Percentiles rank a stretch among this genome's conserved stretches.
Conservation (phyloP, 1,140 invertebrate species). For the Anadara kagoshimensis region DNA sequence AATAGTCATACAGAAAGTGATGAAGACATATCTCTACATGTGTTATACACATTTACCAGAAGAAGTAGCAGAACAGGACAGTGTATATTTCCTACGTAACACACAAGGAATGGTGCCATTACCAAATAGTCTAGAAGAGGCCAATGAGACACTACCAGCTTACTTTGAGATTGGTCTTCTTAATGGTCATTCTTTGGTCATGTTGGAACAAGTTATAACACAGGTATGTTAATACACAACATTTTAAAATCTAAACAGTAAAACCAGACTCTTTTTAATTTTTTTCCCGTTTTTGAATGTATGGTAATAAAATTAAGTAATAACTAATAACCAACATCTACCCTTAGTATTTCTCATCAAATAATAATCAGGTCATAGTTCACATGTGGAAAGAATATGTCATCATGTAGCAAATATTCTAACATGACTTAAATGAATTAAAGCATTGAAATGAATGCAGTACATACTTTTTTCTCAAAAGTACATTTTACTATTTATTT, state of each 20-base stretch:
- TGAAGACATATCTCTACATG: conserved; percentile 70
- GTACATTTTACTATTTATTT: no score
- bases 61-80: conserved; percentile 62
- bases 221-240: conserved; percentile 53
- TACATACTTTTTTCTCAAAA: no score
- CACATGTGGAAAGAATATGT: no score
- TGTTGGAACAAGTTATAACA: conserved; percentile 72
- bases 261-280: neutral
- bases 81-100: conserved; percentile 72
- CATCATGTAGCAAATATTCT: no score
- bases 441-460: no score
- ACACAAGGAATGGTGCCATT: conserved; percentile 71
- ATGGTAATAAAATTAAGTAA: no score
- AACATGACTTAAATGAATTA: no score
- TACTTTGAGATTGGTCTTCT: conserved; percentile 72
- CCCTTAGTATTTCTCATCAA: no score
- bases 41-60: conserved; percentile 70
- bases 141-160: conserved; percentile 63
- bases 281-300: neutral
- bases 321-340: no score
- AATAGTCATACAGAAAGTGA: conserved; percentile 73
- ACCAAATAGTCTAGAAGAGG: conserved; percentile 69
- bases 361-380: no score
- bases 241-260: no score
- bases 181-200: conserved; percentile 72